These are phyloP conservation scores for Euphysa ruthae DNA, from an alignment of 30 jellyfish, hydroid and myxozoan species.

Conservation along the genomic window DNA sequence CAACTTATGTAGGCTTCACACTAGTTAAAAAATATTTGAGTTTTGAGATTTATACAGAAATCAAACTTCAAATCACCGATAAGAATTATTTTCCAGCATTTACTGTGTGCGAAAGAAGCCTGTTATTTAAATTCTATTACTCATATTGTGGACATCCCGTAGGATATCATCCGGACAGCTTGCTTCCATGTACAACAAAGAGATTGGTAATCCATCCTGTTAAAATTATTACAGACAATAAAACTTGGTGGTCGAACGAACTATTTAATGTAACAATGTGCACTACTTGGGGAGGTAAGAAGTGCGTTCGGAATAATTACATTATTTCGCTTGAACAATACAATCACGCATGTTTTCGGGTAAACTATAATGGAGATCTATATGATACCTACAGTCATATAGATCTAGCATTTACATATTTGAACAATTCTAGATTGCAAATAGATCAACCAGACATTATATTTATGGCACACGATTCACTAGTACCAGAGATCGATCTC, in stretches of 20 bases:
- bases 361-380: conserved; percentile 24
- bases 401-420: not conserved
- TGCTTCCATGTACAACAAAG: not conserved
- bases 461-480: conserved; percentile 1
- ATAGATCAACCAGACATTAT: not conserved
- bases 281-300: conserved; percentile 19
- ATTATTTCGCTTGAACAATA: not conserved
- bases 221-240: not conserved
- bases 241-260: conserved; percentile 3
- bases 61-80: not conserved
- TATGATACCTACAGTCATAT: conserved; percentile 24
- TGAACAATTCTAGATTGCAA: not conserved
- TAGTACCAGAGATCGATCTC: conserved; percentile 5
- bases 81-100: conserved; percentile 21
- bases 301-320: not conserved
- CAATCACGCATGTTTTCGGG: conserved; percentile 8
- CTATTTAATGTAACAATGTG: conserved; percentile 14
- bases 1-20: not conserved
- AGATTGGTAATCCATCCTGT: not conserved
- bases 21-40: conserved; percentile 1
- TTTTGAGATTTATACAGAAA: conserved; percentile 23
- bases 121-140: not conserved
- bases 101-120: conserved; percentile 9
- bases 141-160: not conserved
- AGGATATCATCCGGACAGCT: not conserved